Base-by-base conservation (phyloP, 2,113 vertebrate genomes). In the Nymphicus hollandicus region DNA sequence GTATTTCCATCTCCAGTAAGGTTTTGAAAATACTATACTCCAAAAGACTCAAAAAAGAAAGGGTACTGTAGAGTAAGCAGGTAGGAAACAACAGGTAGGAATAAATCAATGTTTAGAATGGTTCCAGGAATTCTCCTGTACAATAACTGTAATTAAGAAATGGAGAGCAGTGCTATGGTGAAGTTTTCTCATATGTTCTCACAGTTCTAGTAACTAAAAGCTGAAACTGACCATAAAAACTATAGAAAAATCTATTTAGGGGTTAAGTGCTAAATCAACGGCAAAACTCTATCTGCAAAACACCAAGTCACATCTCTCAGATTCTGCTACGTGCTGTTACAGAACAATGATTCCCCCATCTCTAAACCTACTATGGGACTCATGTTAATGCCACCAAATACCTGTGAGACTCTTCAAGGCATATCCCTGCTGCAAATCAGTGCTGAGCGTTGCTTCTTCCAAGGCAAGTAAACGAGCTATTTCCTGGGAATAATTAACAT, bases 321-420 rank as follows among this genome's bases (percentile, higher is more conserved):
- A 52, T 35, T 50, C 68, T 65, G 68, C 64, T 41, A 23, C n/a
- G 6, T 47, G 78, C 55, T 83, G 28, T 7, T 13, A 50, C 17
- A 72, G 61, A 81, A 20, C 72, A 81, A 17, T 0, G 0, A 39
- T 2, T 52, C 13, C 9, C 28, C 66, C 31, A 29, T 23, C 86
- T 39, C 65, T 11, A 55, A 41, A 46, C 64, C 66, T 78, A 14
- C 91, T 70, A 18, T 50, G 68, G 44, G 43, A 53, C 33, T 76
- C 12, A 9, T 10, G 10, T 2, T 22, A 33, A 22, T 29, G 44
- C 5, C 74, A 46, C 46, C 31, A 55, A 60, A 70, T 98, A 99
- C 99, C 99, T 95, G 99, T 99, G 92, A 99, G 98, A 82, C 99
- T 99, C 96, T 99, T 99, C 93, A 99, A 98, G 65, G 99, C 99